Percentiles rank a stretch among this genome's conserved stretches.
These are phyloP conservation scores for Drosophila mulleri DNA, from an alignment of 2,888 invertebrate species.

Conservation along the genomic window DNA sequence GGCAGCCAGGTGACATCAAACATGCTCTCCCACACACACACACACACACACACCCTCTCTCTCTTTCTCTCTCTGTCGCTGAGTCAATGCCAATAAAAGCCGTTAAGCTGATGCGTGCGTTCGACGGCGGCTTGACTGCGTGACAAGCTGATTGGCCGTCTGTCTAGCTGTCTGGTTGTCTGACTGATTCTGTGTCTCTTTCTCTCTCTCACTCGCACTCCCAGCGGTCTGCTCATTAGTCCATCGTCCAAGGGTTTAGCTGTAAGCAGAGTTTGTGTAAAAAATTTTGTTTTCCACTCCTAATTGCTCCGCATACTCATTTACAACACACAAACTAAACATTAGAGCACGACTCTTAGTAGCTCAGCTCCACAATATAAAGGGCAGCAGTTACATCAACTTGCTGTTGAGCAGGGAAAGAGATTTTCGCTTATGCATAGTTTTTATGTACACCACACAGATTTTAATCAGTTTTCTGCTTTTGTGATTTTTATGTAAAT, in stretches of 20 bases:
- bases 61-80: neutral
- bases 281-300: neutral
- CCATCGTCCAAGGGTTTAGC: slow-evolving; percentile 33
- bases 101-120: slow-evolving; percentile 11
- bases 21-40: slow-evolving; percentile 56
- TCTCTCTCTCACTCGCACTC: slow-evolving; percentile 6
- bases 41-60: neutral
- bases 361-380: neutral
- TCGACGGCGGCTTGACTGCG: neutral
- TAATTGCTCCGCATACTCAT: neutral
- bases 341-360: neutral
- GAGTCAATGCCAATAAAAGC: slow-evolving; percentile 16
- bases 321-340: neutral
- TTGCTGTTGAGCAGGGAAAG: neutral
- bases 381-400: neutral
- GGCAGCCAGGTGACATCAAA: slow-evolving; percentile 84
- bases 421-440: neutral
- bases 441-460: neutral
- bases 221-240: slow-evolving; percentile 17
- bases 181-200: neutral
- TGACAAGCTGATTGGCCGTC: neutral
- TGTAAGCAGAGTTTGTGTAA: slow-evolving; percentile 19
- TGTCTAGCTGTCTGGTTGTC: neutral
- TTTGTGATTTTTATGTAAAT: neutral
- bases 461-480: neutral